These are phyloP conservation scores for Sorex araneus DNA, from an alignment of 2,113 vertebrate species.

Conservation along the genomic window DNA sequence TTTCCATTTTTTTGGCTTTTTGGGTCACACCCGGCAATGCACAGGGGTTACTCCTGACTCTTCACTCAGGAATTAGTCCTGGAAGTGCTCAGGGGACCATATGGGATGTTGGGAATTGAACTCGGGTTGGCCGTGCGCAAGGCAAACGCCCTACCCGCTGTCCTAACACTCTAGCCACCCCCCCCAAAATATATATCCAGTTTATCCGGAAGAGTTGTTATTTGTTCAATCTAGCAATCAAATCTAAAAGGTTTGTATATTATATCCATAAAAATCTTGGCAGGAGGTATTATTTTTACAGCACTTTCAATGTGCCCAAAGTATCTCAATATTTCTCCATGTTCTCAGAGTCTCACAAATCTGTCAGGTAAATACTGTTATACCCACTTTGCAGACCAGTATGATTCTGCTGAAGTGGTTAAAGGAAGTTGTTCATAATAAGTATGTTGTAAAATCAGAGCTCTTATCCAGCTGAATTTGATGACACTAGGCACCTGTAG, in stretches of 20 bases:
- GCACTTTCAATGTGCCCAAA: neutral
- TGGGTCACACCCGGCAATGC: too few relatives aligned
- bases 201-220: neutral
- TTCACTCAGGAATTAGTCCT: too few relatives aligned
- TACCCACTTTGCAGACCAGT: conserved; percentile 33
- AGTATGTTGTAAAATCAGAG: neutral
- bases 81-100: too few relatives aligned
- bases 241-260: neutral
- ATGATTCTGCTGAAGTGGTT: neutral
- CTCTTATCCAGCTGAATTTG: neutral
- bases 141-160: too few relatives aligned
- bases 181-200: neutral
- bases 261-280: neutral
- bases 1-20: neutral
- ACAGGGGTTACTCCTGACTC: too few relatives aligned
- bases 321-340: neutral
- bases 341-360: neutral
- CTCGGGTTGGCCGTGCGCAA: too few relatives aligned
- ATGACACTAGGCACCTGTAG: too few relatives aligned
- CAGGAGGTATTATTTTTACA: neutral
- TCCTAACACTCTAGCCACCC: too few relatives aligned
- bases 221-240: neutral
- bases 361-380: neutral
- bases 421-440: neutral
- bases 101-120: too few relatives aligned